Base-by-base conservation (phyloP, 2,888 invertebrate species). In the Liposcelis brunnea region DNA sequence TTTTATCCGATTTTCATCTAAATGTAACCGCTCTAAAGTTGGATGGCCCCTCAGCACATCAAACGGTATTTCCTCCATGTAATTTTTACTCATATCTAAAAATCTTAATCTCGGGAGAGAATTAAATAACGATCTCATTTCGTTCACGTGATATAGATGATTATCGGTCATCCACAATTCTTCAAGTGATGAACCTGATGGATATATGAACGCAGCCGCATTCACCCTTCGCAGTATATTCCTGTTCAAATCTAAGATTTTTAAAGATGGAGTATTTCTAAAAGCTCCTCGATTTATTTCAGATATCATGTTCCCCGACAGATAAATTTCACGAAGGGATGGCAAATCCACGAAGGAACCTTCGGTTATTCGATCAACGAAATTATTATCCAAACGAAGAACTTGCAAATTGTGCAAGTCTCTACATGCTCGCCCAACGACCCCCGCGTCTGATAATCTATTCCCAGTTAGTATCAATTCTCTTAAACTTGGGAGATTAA, bases 261-360 rank as follows among this genome's bases (percentile, higher is more conserved):
- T 73, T 47, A 87, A 60, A 49, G 72, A 72, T 1, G 85, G 81
- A 2, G 85, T 75, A 53, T 82, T 70, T 54, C 86, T 77, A 56
- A 89, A 85, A 2, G 87, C 80, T 1, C 85, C 84, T 55, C 81
- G 77, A 49, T 78, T 75, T 44, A 87, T 71, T 53, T 83, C 77
- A 12, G 73, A 74, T 37, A 86, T 81, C 37, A 73, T 69, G 58
- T 86, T 86, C 52, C 75, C 72, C 7, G 82, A 75, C 36, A 85
- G 58, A 47, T 74, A 71, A 40, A 86, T 57, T 50, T 73, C 74
- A 49, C 75, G 73, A 10, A 86, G 60, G 55, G 75, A 70, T 0
- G 80, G 75, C 49, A 84, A 67, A 58, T 85, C 83, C 2, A 83
- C 80, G 61, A 86, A 85, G 1, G 82, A 75, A 0, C 78, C 84